Conservation (phyloP, 2,888 invertebrate species). For the Sarcophaga caerulescens region DNA sequence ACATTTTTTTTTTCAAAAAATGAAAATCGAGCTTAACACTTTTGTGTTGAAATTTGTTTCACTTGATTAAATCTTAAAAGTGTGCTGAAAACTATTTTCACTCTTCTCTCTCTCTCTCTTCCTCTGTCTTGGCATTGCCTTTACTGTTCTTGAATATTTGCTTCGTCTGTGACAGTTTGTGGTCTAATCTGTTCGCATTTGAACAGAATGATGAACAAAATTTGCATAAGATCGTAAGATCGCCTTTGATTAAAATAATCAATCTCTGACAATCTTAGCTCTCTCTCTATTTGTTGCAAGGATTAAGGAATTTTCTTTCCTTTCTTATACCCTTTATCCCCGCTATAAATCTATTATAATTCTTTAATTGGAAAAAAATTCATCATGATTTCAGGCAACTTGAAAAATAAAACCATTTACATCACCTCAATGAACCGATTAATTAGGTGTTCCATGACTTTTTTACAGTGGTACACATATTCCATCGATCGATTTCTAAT, state of each 20-base stretch:
- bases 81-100: conserved; percentile 55
- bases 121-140: conserved; percentile 9
- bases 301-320: background rate
- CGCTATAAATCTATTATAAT: background rate
- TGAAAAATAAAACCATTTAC: no score
- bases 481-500: no score
- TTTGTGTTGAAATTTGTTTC: conserved; percentile 46
- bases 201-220: background rate
- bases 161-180: conserved; percentile 22
- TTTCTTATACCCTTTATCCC: background rate
- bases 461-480: accelerated
- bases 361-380: background rate
- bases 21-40: no score
- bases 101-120: conserved; percentile 34
- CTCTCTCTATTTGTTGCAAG: background rate
- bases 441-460: no score
- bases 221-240: conserved; percentile 38
- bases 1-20: no score
- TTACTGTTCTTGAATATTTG: conserved; percentile 20
- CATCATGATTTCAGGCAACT: no score
- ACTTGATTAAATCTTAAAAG: conserved; percentile 53
- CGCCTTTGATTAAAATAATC: conserved; percentile 62
- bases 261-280: conserved; percentile 54
- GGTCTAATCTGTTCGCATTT: conserved; percentile 55
- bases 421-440: no score